Percentiles rank a stretch among this genome's conserved stretches.
These are phyloP conservation scores for Mormyrus iriodes DNA, from an alignment of 2,113 vertebrate species.

Conservation along the genomic window DNA sequence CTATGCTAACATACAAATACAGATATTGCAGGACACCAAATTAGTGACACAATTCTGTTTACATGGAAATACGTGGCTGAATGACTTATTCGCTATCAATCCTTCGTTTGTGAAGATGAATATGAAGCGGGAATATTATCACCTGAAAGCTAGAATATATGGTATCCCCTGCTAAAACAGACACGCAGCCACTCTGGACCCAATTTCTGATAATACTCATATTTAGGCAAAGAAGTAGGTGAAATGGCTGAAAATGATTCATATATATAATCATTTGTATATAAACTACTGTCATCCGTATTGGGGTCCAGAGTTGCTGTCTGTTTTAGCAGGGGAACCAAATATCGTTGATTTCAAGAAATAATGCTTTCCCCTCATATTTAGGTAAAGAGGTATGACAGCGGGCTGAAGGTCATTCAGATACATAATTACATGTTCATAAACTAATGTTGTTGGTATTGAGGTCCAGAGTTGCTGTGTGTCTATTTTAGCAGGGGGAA, in stretches of 20 bases:
- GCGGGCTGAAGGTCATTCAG: no score
- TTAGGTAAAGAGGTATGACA: not conserved
- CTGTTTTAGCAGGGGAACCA: not conserved
- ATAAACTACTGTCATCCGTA: no score
- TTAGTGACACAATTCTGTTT: not conserved
- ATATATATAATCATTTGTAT: no score
- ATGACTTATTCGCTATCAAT: not conserved
- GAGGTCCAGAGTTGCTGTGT: not conserved
- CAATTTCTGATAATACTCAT: not conserved
- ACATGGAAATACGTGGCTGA: not conserved
- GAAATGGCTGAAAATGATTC: not conserved
- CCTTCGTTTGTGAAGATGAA: not conserved
- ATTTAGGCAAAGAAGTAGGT: not conserved
- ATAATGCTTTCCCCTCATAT: not conserved
- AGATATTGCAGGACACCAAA: not conserved
- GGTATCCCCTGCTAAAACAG: not conserved
- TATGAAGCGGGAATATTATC: not conserved
- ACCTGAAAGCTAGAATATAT: not conserved
- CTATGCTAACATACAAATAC: not conserved
- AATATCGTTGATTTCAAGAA: not conserved
- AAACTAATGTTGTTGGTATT: no score
- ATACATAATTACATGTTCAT: no score
- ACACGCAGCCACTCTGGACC: not conserved
- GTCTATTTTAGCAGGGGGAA: not conserved
- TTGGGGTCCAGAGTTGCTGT: not conserved